These are phyloP conservation scores for Drosophila pallidifrons DNA, from an alignment of 1,140 invertebrate genomes.

Conservation along the genomic window DNA sequence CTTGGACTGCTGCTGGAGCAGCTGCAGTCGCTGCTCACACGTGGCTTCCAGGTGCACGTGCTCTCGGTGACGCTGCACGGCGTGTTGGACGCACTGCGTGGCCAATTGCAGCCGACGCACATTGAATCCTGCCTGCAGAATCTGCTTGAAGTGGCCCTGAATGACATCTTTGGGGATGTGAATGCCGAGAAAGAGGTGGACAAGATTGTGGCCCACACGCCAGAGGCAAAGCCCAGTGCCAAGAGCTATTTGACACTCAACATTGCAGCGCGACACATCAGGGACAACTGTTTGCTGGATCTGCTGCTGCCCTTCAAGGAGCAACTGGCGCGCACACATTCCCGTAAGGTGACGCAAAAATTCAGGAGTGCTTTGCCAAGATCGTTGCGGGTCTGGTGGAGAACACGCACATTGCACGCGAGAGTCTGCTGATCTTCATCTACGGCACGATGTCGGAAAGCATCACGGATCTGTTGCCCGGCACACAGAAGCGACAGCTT, in stretches of 20 bases:
- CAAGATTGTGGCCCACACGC: conserved; percentile 92
- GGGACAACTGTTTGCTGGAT: conserved; percentile 90
- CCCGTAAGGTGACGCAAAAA: conserved; percentile 93
- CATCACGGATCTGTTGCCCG: conserved; percentile 88
- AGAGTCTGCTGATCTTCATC: conserved; percentile 92
- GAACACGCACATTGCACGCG: conserved; percentile 90
- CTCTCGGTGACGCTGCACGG: conserved; percentile 95
- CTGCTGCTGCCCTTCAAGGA: conserved; percentile 94
- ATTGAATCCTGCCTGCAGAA: conserved; percentile 92
- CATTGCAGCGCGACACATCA: conserved; percentile 92
- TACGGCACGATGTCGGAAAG: conserved; percentile 92
- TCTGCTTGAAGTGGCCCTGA: conserved; percentile 93
- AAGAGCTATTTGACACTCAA: conserved; percentile 95
- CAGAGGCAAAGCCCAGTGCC: conserved; percentile 91
- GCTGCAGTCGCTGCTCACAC: conserved; percentile 91
- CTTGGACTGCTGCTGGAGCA: conserved; percentile 92
- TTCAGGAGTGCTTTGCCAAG: conserved; percentile 91
- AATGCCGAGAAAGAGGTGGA: conserved; percentile 96
- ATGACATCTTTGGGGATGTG: conserved; percentile 94
- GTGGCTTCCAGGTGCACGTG: conserved; percentile 97
- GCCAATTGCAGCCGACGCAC: conserved; percentile 87
- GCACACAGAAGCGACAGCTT: conserved; percentile 86
- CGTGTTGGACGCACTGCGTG: conserved; percentile 90
- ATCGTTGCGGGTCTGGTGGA: conserved; percentile 92
- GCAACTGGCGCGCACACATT: conserved; percentile 90